Evolutionary conservation across 2,797 vertebrate species (phyloP).

Genomic region (Babyrousa celebensis): DNA sequence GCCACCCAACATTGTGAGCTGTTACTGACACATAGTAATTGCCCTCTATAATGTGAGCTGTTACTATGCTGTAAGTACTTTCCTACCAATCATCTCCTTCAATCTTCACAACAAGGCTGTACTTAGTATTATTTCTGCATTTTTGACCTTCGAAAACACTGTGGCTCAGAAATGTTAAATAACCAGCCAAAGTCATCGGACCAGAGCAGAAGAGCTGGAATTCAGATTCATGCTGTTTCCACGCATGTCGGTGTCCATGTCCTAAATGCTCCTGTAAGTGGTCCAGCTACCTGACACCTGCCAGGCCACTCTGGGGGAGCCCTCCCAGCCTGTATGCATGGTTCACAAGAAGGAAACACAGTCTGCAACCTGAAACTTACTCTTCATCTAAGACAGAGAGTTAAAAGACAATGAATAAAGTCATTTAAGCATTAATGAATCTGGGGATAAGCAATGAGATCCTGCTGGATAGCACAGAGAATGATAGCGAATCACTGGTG

Average conservation of each 20-base stretch:
- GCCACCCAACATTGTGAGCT: not conserved
- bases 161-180: slow-evolving; percentile 17
- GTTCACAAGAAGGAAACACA: not conserved
- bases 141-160: not conserved
- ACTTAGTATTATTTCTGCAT: not conserved
- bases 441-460: not conserved
- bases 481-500: too few relatives aligned
- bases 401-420: not conserved
- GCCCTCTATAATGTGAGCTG: not conserved
- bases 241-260: not conserved
- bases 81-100: not conserved
- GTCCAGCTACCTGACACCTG: not conserved
- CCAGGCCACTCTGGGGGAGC: not conserved
- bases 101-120: not conserved
- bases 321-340: not conserved
- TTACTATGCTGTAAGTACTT: not conserved
- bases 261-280: not conserved
- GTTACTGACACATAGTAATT: not conserved
- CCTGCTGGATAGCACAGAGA: too few relatives aligned
- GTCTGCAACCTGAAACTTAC: not conserved
- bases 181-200: not conserved
- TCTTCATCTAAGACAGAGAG: not conserved
- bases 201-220: not conserved
- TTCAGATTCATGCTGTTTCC: not conserved
- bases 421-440: not conserved